These are phyloP conservation scores for Malachius bipustulatus DNA, from an alignment of 2,888 invertebrate genomes.

Conservation along the genomic window DNA sequence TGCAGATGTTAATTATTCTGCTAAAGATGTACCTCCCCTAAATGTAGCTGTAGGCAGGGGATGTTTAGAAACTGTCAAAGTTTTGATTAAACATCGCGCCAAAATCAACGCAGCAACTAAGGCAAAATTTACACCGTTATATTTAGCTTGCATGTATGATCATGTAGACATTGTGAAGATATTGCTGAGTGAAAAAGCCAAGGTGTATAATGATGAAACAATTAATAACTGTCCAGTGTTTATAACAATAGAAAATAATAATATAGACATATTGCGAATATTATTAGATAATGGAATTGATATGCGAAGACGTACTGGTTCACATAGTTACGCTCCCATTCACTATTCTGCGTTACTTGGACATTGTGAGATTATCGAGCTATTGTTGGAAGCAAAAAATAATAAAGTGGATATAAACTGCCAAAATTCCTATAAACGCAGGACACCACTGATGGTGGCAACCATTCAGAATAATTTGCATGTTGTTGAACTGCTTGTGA, in stretches of 20 bases:
- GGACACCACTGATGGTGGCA: no score
- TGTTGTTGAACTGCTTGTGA: no score
- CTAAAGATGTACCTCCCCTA: not conserved
- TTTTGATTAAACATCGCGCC: not conserved
- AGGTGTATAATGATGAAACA: not conserved
- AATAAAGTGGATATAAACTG: no score
- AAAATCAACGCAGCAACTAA: not conserved
- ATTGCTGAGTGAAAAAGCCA: not conserved
- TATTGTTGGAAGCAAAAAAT: no score
- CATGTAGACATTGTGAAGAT: not conserved
- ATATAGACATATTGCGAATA: not conserved
- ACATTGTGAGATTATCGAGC: no score
- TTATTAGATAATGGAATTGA: conserved; percentile 1
- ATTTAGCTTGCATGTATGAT: not conserved
- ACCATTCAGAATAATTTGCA: no score
- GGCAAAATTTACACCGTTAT: not conserved
- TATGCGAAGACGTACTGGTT: no score
- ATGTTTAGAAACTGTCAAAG: not conserved
- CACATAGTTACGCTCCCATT: no score
- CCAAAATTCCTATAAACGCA: no score
- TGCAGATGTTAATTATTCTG: not conserved
- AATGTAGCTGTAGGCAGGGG: not conserved
- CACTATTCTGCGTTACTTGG: no score
- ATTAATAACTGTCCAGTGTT: not conserved
- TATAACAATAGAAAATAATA: not conserved